Base-by-base conservation (phyloP, 92 coral and sea anemone species). In the Isaurus tuberculatus region DNA sequence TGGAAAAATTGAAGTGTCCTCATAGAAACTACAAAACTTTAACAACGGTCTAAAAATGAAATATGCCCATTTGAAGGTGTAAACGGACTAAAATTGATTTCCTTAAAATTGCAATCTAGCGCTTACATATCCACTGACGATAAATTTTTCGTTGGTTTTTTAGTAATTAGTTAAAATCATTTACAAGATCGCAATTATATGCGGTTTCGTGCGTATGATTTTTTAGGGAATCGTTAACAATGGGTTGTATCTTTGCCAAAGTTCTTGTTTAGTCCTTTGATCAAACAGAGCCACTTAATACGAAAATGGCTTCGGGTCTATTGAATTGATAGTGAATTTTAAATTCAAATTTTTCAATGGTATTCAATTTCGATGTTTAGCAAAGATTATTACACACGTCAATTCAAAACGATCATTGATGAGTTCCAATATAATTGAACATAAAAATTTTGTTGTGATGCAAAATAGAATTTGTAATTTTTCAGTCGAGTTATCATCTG, bases 291-390 rank as follows among this genome's bases (percentile, higher is more conserved):
- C 31, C 70, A 58, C 82, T 58, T 60, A 60, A 60, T 37, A 77
- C 36, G 67, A 34, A 60, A 77, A 60, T 77, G 70, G 69, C 49
- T 34, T 55, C 82, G 30, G 82, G 31, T 77, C 82, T 65, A 77
- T 77, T 77, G 82, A 77, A 53, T 20, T 31, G 27, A 25, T 14
- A 34, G 53, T 57, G 70, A 77, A 77, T 77, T 77, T 77, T 77
- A 77, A 60, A 77, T 77, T 77, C 82, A 77, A 55, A 77, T 77
- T 77, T 77, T 77, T 23, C 82, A 77, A 26, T 34, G 70, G 69
- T 77, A 77, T 77, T 77, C 82, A 77, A 32, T 77, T 77, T 57
- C 13, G 31, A 77, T 60, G 82, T 77, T 58, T 77, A 67, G 68
- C 31, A 77, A 57, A 77, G 82, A 77, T 77, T 77, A 77, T 77